Evolutionary conservation across 37 sponge, comb jelly and placozoan species (phyloP), one percentile per base, ranked within the genome.

Genomic region (Chondrosia reniformis): DNA sequence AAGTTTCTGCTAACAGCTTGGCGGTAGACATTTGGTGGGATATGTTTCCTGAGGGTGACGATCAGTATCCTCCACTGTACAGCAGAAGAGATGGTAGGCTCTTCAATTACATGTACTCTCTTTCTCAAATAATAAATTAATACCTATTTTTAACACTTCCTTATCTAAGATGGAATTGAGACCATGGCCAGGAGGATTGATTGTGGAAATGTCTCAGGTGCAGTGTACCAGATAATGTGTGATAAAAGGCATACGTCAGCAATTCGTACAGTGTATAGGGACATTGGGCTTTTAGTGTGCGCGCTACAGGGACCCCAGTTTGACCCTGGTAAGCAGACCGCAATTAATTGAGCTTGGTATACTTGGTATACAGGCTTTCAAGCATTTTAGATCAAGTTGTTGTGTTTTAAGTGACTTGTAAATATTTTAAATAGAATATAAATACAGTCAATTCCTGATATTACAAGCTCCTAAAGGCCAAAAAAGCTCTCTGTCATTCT

Each of bases 11-110:
- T 13, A 21, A 69, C 0, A 24, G 6, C 36, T 39, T 69, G 39
- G 72, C 72, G n/a, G n/a, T 69, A 17, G 72, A 69, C 72, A 69
- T 69, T 40, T 69, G 72, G 72, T 69, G 72, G 72, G 72, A 69
- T 6, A 69, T 41, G 43, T 44, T 69, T 24, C 72, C 72, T 3
- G 72, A 39, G 22, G 33, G 72, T 69, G 24, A 13, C 44, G 15
- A 69, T 2, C 66, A 33, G 33, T 4, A 10, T 15, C 52, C 15
- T 10, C 52, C 52, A 49, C 52, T 49, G 15, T 49, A 49, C 52
- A 10, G 10, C 52, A 10, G 52, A 19, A 49, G 15, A 49, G 15
- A 49, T 15, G 52, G 10, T 49, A 49, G 52, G 52, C 10, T 15
- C 52, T 49, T 49, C 15, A 49, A 49, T 19, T 49, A 49, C 15